A percentile compares a stretch with the other conserved stretches of the same genome.
These are phyloP conservation scores for Chloroceryle inda DNA, from an alignment of 2,797 vertebrate genomes.

Conservation along the genomic window DNA sequence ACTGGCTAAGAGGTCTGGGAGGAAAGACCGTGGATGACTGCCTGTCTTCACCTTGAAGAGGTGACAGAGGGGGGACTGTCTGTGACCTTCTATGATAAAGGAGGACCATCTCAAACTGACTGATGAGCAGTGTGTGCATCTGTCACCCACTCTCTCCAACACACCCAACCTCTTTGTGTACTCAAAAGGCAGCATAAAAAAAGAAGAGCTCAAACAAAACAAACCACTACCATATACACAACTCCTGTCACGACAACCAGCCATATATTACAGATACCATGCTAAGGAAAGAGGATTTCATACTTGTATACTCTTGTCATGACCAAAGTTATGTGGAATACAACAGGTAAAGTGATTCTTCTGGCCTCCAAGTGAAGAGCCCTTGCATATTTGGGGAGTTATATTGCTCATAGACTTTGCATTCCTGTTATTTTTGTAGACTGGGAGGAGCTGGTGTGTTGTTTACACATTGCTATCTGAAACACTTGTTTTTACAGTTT, in stretches of 20 bases:
- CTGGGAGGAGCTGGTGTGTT: not conserved
- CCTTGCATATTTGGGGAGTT: not conserved
- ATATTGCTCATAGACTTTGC: not conserved
- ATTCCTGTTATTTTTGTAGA: not conserved
- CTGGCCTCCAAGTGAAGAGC: not conserved
- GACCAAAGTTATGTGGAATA: not conserved
- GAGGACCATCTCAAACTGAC: not conserved
- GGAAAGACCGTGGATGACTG: not conserved
- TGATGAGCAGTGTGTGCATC: not conserved
- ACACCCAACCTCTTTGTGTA: not conserved
- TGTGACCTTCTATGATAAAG: accelerated
- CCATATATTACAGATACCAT: not conserved
- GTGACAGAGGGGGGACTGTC: too few species aligned
- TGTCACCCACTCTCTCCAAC: not conserved
- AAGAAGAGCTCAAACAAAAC: not conserved
- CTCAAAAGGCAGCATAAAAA: not conserved
- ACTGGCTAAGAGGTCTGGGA: not conserved
- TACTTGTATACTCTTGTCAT: not conserved
- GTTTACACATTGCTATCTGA: not conserved
- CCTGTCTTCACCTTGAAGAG: not conserved
- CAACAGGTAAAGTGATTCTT: not conserved
- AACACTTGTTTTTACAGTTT: slow-evolving; percentile 24
- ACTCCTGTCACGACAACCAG: not conserved
- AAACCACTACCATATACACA: not conserved
- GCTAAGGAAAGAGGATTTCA: not conserved